Base-by-base conservation (phyloP, 1,140 invertebrate species). In the Vanessa tameamea region DNA sequence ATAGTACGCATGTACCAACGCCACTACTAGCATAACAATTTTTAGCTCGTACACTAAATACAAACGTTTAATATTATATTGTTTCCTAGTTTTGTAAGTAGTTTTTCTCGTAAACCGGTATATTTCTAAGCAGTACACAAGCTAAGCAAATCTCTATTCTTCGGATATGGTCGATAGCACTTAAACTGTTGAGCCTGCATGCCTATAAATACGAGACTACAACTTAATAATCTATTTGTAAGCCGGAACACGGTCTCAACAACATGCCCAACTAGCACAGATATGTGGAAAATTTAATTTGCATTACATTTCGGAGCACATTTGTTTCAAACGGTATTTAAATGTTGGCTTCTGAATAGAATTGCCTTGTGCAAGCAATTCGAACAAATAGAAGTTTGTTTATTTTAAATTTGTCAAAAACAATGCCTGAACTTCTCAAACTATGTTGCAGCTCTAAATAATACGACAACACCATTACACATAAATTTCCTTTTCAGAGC, bases 151-250 rank as follows among this genome's bases (percentile, higher is more conserved):
- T 72, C 63, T 72, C 26, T 72, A 31, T 43, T 6, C 63, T 72
- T 26, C 4, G 16, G 7, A 43, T 47, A 65, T 15, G 53, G 26
- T 47, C 50, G 51, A 72, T 59, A 65, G 70, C 70, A 72, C 70
- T 72, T 59, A 66, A 65, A 53, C 53, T 72, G 12, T 72, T 55
- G 20, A 61, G 20, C 31, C 57, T 13, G 51, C 64, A 66, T 53
- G 26, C 37, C 31, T 72, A 72, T 64, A 72, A 72, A 72, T 65
- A 71, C 48, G 26, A 26, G 55, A 20, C 9, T 69, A 14, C 43
- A 43, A 69, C 55, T 69, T 69, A 69, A 69, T 69, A 69, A 69
- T 69, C 67, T 59, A 69, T 69, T 69, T 69, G 47, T 63, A 69
- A 69, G 61, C 20, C 43, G 57, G 57, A 69, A 63, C 23, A 63